A percentile compares a stretch with the other conserved stretches of the same genome.
Conservation (phyloP, 2,113 vertebrate genomes). For the Hyla sarda region DNA sequence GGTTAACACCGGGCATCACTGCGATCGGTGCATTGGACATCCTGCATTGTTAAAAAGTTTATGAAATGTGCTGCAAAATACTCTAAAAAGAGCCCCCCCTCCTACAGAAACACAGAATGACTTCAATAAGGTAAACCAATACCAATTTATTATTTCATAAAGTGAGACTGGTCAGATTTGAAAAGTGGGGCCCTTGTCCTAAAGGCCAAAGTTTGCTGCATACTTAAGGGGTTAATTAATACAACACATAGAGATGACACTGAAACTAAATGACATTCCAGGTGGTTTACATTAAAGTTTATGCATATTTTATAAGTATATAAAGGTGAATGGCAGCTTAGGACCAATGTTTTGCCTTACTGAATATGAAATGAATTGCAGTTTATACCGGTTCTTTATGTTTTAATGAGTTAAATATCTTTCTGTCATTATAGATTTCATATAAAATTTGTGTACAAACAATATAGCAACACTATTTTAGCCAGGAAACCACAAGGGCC, state of each 20-base stretch:
- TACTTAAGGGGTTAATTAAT: too few species aligned
- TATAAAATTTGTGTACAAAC: slow-evolving; percentile 51
- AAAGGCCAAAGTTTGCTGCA: too few species aligned
- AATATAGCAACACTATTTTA: slow-evolving; percentile 45
- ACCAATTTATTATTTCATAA: too few species aligned
- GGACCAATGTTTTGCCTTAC: slow-evolving; percentile 17
- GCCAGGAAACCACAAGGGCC: slow-evolving; percentile 18
- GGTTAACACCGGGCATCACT: too few species aligned
- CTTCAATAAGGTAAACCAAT: too few species aligned
- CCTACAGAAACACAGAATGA: too few species aligned
- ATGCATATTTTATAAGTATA: slow-evolving; percentile 23
- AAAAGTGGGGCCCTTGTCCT: too few species aligned
- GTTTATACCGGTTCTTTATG: background rate
- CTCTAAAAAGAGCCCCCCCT: too few species aligned
- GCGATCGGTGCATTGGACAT: too few species aligned
- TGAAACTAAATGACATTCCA: slow-evolving; percentile 31
- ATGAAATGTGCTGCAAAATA: too few species aligned
- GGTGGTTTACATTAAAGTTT: slow-evolving; percentile 38
- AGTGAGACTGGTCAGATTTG: too few species aligned
- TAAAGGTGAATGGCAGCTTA: slow-evolving; percentile 32
- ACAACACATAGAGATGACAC: background rate
- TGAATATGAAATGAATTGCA: slow-evolving; percentile 17
- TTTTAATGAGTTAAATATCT: slow-evolving; percentile 27
- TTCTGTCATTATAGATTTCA: slow-evolving; percentile 47
- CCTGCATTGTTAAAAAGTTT: too few species aligned